Evolutionary conservation across 2,113 vertebrate species (phyloP), one percentile per base, ranked within the genome.

Genomic region (Talpa occidentalis): DNA sequence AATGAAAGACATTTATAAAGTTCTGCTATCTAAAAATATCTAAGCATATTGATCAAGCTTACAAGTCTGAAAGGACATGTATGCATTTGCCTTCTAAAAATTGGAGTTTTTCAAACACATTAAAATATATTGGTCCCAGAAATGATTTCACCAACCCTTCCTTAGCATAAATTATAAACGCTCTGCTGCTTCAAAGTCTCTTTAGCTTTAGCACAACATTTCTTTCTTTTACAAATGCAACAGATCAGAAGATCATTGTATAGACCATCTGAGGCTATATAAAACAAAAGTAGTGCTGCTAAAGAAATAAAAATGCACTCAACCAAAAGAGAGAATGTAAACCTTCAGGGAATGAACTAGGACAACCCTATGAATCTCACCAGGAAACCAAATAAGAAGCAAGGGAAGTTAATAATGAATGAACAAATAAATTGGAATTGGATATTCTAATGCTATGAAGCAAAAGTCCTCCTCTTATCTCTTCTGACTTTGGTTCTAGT

Each of bases 141-240:
- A 76, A 92, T 17, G 9, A 49, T 84, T 69, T 95, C 54, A 62
- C n/a, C 56, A 78, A 54, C 42, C 35, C 24, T 26, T 92, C 64
- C 67, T 82, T 1, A 0, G 32, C 52, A 96, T 95, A 84, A 96
- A 97, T 97, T 93, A 97, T 92, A 85, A 56, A 97, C 93, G 90
- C 32, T 72, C 42, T 94, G 79, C 60, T 84, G 87, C 74, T 96
- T 90, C 86, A 85, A 87, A 87, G 49, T 59, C 90, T 90, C 62
- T 95, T 88, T 78, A 49, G 82, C 54, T 94, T 95, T 90, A 95
- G 42, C 4, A 72, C 56, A 54, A 15, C 83, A 90, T 90, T 94
- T 96, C 93, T 96, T 92, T 79, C 49, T 73, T 96, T 97, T 96
- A 94, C 93, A 96, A 95, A 95, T 96, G 72, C 56, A 97, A 64